Evolutionary conservation across 2,113 vertebrate genomes (phyloP).

Genomic region (Tauraco erythrolophus): DNA sequence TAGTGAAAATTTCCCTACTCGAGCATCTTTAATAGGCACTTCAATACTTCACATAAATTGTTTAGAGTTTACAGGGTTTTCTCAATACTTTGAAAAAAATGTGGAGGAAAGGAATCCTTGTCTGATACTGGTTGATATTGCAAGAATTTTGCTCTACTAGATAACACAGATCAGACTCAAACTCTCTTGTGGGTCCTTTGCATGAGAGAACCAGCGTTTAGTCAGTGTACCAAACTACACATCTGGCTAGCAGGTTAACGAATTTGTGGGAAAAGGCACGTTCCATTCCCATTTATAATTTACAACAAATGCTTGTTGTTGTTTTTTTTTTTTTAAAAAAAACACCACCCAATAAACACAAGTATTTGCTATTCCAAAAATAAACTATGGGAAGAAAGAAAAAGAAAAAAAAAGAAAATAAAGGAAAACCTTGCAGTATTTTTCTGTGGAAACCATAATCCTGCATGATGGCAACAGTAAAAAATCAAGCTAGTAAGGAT

Average conservation of each 20-base stretch:
- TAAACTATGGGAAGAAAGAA: background rate
- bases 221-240: background rate
- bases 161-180: background rate
- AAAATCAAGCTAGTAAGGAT: background rate
- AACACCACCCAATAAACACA: background rate
- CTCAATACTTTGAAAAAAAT: background rate
- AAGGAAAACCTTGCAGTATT: background rate
- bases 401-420: background rate
- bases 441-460: background rate
- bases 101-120: background rate
- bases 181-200: background rate
- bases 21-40: background rate
- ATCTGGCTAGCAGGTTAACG: conserved; percentile 24
- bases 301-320: background rate
- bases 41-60: background rate
- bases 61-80: background rate
- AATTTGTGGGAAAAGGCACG: background rate
- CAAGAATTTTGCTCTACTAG: background rate
- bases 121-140: background rate
- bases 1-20: background rate
- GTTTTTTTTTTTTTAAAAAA: background rate
- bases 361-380: background rate
- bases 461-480: background rate
- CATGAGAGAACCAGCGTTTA: background rate
- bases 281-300: background rate